Percentiles rank a stretch among this genome's conserved stretches.
Conservation (phyloP, 2,113 vertebrate genomes). For the Amblyopsis rosae region DNA sequence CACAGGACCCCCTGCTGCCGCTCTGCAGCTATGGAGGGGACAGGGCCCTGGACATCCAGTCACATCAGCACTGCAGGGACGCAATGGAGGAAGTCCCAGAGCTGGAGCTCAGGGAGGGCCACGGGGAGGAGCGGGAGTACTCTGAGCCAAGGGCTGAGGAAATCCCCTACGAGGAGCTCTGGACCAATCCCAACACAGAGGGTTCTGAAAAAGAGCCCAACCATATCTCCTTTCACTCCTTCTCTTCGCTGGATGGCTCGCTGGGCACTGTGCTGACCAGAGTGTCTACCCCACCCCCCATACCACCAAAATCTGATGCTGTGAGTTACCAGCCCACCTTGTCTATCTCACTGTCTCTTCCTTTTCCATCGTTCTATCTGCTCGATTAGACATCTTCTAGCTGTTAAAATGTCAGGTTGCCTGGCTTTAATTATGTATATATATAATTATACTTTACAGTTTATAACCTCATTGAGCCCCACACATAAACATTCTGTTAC, state of each 20-base stretch:
- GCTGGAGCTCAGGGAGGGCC: slow-evolving; percentile 64
- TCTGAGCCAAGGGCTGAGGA: slow-evolving; percentile 84
- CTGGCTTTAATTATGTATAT: slow-evolving; percentile 58
- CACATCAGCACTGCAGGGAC: slow-evolving; percentile 72
- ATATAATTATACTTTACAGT: slow-evolving; percentile 48
- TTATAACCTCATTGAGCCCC: slow-evolving; percentile 51
- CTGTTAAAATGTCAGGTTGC: slow-evolving; percentile 59
- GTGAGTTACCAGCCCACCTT: slow-evolving; percentile 78
- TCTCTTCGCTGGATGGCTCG: slow-evolving; percentile 73
- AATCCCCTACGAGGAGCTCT: slow-evolving; percentile 96
- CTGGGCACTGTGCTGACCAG: slow-evolving; percentile 69
- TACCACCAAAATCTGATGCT: slow-evolving; percentile 98
- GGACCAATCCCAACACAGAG: slow-evolving; percentile 83
- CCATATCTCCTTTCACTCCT: slow-evolving; percentile 82
- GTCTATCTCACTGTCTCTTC: slow-evolving; percentile 1
- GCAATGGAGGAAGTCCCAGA: slow-evolving; percentile 59
- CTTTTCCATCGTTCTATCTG: slow-evolving; percentile 20
- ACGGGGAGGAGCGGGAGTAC: slow-evolving; percentile 88
- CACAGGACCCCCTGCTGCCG: slow-evolving; percentile 76
- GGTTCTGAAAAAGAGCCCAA: slow-evolving; percentile 79
- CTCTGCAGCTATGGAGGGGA: slow-evolving; percentile 78
- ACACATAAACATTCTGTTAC: slow-evolving; percentile 28
- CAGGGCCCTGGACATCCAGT: not conserved
- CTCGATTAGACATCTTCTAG: slow-evolving; percentile 48
- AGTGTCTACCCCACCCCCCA: slow-evolving; percentile 83